A percentile compares a stretch with the other conserved stretches of the same genome.
Evolutionary conservation across 2,888 invertebrate genomes (phyloP).

Genomic region (Trachelus iudaicus): DNA sequence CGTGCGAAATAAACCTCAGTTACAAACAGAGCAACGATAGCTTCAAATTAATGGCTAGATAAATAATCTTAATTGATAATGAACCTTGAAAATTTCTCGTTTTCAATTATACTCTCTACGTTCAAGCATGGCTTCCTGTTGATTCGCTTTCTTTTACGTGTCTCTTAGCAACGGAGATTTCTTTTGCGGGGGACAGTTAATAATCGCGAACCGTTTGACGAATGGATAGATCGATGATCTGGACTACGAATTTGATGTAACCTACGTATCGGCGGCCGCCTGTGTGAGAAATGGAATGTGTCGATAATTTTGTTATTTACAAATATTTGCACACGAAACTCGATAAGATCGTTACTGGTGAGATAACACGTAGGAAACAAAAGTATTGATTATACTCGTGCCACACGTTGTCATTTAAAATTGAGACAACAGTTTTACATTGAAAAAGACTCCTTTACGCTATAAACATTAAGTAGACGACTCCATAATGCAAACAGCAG

Average conservation of each 20-base stretch:
- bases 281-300: not conserved
- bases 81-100: constrained; percentile 35
- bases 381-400: not conserved
- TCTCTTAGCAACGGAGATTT: not conserved
- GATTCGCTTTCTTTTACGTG: not conserved
- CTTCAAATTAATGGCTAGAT: constrained; percentile 33
- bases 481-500: too few species aligned
- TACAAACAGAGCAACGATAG: not conserved
- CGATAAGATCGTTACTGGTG: not conserved
- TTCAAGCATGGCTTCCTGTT: constrained; percentile 32
- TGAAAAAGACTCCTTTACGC: too few species aligned
- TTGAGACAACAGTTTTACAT: not conserved
- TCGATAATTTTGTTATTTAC: not conserved
- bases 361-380: not conserved
- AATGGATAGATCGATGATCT: too few species aligned
- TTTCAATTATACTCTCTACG: constrained; percentile 49
- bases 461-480: too few species aligned
- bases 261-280: not conserved
- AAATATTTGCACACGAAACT: not conserved
- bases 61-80: constrained; percentile 53
- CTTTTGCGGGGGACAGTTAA: not conserved
- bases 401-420: not conserved
- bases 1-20: not conserved
- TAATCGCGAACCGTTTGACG: not conserved
- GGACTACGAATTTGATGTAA: not conserved